phyloP scores from a whole-genome alignment of 2,797 vertebrate genomes.

The Chloroceryle inda region DNA sequence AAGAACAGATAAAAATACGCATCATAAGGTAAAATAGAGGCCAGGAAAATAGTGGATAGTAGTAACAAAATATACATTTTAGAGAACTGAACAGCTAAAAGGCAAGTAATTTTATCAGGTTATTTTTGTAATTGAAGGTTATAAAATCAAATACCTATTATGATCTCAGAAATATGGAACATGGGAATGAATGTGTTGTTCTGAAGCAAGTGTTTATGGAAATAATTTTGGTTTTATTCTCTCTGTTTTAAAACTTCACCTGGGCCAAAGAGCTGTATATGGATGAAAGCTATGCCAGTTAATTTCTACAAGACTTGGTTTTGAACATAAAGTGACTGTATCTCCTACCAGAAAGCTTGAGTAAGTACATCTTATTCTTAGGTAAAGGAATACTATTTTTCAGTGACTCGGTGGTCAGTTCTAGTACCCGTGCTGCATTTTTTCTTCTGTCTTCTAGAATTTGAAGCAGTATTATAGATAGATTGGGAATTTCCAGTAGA shows the following conservation, averaged over 20 bases:
- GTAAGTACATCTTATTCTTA: background rate
- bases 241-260: background rate
- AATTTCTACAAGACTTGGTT: background rate
- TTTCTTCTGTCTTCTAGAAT: background rate
- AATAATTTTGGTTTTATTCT: background rate
- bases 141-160: background rate
- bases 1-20: background rate
- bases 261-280: background rate
- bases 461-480: background rate
- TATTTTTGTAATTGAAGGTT: background rate
- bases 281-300: background rate
- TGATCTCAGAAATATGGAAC: background rate
- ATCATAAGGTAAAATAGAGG: background rate
- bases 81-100: background rate
- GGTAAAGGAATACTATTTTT: background rate
- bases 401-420: background rate
- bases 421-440: background rate
- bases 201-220: background rate
- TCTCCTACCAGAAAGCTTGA: background rate
- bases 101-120: background rate
- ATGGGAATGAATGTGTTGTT: background rate
- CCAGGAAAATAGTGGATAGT: background rate
- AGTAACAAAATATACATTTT: rapidly evolving
- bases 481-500: background rate
- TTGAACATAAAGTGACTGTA: background rate